Conservation (phyloP, 2,888 invertebrate genomes). For the Tetropium fuscum region DNA sequence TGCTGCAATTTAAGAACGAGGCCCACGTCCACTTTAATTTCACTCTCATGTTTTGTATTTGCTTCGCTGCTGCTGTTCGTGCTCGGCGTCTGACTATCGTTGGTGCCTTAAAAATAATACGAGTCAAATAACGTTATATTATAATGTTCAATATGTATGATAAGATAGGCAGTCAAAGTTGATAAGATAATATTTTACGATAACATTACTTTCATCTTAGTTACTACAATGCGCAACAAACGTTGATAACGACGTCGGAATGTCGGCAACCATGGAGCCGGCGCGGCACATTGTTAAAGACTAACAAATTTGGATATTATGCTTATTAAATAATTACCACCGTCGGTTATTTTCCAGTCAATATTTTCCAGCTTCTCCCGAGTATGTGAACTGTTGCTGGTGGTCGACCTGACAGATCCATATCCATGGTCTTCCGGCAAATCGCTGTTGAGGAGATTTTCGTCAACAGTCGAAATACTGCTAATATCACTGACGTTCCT, state of each 20-base stretch:
- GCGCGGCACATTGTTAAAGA: no score
- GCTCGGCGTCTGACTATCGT: slow-evolving; percentile 57
- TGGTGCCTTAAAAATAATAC: slow-evolving; percentile 16
- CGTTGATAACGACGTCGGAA: no score
- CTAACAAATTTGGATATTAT: no score
- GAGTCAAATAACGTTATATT: no score
- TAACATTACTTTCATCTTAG: no score
- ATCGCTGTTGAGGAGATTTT: slow-evolving; percentile 59
- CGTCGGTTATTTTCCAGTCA: slow-evolving; percentile 69
- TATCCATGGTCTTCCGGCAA: slow-evolving; percentile 77
- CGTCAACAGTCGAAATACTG: slow-evolving; percentile 68
- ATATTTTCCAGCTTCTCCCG: slow-evolving; percentile 75
- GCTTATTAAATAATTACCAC: slow-evolving; percentile 42
- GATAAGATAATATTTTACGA: slow-evolving; percentile 10
- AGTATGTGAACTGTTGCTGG: slow-evolving; percentile 62
- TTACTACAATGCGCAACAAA: no score
- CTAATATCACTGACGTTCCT: slow-evolving; percentile 63
- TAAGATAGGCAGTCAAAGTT: no score
- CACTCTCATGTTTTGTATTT: slow-evolving; percentile 55
- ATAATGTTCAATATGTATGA: no score
- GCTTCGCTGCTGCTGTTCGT: slow-evolving; percentile 65
- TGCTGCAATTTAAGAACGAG: slow-evolving; percentile 84
- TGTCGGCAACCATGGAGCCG: no score
- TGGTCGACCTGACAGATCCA: slow-evolving; percentile 78
- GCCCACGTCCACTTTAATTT: slow-evolving; percentile 70